Evolutionary conservation across 1,140 invertebrate species (phyloP).

Genomic region (Drosophila hydei): DNA sequence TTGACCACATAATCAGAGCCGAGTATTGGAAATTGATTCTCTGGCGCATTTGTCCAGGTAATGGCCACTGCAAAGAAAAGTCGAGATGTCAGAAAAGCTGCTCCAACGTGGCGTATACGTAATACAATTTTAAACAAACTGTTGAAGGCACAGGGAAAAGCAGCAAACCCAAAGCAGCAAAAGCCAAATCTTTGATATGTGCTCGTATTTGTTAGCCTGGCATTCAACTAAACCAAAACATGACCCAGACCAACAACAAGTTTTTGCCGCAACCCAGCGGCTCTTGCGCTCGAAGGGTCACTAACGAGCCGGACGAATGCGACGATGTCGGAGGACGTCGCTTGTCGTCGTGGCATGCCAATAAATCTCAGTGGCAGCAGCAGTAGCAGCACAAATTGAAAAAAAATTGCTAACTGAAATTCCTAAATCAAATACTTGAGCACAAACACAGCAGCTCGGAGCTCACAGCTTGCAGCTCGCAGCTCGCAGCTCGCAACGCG

Average conservation of each 20-base stretch:
- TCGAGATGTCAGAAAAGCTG: conserved; percentile 8
- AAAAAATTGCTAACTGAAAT: conserved; percentile 66
- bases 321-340: conserved; percentile 3
- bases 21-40: conserved; percentile 92
- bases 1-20: conserved; percentile 90
- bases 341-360: conserved; percentile 53
- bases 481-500: background rate
- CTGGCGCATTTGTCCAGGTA: conserved; percentile 93
- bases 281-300: conserved; percentile 44
- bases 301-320: conserved; percentile 57
- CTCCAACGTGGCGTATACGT: conserved; percentile 50
- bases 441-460: conserved; percentile 44
- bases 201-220: conserved; percentile 44
- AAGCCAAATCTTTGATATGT: conserved; percentile 37
- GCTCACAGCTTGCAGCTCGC: background rate
- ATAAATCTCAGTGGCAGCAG: conserved; percentile 62
- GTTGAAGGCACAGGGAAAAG: conserved; percentile 45
- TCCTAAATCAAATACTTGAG: conserved; percentile 78
- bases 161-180: conserved; percentile 47
- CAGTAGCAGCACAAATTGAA: conserved; percentile 40
- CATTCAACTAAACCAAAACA: conserved; percentile 6
- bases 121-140: conserved; percentile 73
- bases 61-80: conserved; percentile 88
- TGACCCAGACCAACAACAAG: conserved; percentile 10
- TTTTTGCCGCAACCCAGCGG: conserved; percentile 23